A percentile compares a stretch with the other conserved stretches of the same genome.
These are phyloP conservation scores for Brienomyrus brachyistius DNA, from an alignment of 2,113 vertebrate species.

Conservation along the genomic window DNA sequence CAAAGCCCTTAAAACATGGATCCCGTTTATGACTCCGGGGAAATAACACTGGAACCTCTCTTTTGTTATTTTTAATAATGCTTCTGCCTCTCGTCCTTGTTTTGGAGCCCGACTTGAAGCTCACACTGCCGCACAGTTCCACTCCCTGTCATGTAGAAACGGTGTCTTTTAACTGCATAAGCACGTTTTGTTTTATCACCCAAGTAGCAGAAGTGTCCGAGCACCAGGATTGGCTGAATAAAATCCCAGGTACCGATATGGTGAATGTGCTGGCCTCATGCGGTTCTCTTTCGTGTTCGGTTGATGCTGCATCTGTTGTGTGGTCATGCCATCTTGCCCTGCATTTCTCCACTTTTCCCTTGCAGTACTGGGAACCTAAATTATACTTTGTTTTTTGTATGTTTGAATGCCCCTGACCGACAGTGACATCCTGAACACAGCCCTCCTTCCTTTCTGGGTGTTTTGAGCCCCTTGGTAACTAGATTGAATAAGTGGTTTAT, in stretches of 20 bases:
- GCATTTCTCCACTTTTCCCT: background rate
- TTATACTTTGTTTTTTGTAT: background rate
- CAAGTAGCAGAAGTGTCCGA: background rate
- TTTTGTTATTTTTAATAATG: slow-evolving; percentile 2
- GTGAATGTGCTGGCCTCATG: background rate
- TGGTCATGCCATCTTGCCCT: background rate
- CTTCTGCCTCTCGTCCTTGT: background rate
- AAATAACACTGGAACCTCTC: slow-evolving; percentile 29
- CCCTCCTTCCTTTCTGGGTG: background rate
- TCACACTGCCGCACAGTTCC: background rate
- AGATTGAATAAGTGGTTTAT: background rate
- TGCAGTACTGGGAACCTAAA: background rate
- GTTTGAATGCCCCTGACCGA: background rate
- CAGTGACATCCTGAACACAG: background rate
- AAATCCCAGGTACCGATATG: background rate
- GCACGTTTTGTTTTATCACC: background rate
- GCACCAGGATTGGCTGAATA: background rate
- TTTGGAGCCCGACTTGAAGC: background rate
- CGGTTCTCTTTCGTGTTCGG: background rate
- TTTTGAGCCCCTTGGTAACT: background rate
- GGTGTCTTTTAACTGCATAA: background rate
- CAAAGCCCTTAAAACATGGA: background rate
- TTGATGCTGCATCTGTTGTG: background rate
- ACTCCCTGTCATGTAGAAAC: background rate
- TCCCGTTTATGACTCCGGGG: background rate